Conservation (phyloP, 2,888 invertebrate species). For the Yponomeuta sedellus region DNA sequence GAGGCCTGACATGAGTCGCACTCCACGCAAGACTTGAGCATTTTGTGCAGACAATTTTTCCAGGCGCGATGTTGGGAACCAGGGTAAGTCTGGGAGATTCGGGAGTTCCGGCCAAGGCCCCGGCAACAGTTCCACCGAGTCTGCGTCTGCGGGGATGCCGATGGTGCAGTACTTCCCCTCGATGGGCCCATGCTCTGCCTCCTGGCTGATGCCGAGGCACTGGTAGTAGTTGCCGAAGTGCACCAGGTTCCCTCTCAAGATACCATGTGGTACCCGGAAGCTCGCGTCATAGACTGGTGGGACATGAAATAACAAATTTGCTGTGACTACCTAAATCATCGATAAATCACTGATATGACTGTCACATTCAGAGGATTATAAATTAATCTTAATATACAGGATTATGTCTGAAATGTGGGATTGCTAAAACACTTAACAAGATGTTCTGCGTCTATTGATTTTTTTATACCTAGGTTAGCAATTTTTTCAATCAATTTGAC, state of each 20-base stretch:
- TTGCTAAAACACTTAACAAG: too few species aligned
- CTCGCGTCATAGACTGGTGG: conserved; percentile 23
- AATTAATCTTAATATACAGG: too few species aligned
- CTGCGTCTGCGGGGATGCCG: conserved; percentile 3
- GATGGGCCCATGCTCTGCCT: conserved; percentile 17
- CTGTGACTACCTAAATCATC: not conserved
- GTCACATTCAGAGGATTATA: not conserved
- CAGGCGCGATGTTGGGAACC: not conserved
- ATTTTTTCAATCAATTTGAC: too few species aligned
- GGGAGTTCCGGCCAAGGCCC: not conserved
- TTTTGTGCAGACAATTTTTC: not conserved
- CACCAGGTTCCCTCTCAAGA: conserved; percentile 15
- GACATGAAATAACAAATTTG: not conserved
- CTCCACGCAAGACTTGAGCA: not conserved
- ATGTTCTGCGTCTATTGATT: too few species aligned
- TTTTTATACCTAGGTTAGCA: too few species aligned
- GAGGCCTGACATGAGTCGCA: not conserved
- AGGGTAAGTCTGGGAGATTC: not conserved
- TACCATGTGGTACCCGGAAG: conserved; percentile 21
- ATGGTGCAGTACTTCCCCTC: conserved; percentile 22
- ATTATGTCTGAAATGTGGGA: too few species aligned
- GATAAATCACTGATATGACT: not conserved
- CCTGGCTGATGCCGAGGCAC: conserved; percentile 20
- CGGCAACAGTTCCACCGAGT: not conserved
- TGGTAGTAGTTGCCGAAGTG: conserved; percentile 22